Conservation (phyloP, 2,113 vertebrate species). For the Neotoma lepida region DNA sequence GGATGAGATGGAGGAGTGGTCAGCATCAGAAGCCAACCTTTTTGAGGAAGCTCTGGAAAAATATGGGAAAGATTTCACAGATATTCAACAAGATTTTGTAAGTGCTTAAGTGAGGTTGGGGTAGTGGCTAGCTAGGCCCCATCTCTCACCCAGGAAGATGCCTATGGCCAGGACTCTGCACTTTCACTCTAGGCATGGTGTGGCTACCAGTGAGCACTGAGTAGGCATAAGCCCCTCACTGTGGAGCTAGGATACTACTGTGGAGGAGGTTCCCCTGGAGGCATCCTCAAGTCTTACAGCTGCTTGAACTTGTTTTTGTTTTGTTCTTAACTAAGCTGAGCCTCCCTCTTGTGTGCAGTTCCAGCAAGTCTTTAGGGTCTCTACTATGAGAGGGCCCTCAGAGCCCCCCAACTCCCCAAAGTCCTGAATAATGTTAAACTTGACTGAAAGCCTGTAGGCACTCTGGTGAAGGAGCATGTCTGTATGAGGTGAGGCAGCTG, state of each 20-base stretch:
- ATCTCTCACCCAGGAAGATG: background rate
- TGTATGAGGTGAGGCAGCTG: background rate
- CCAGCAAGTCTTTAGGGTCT: background rate
- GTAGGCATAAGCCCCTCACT: background rate
- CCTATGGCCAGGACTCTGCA: fast-evolving
- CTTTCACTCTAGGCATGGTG: too few relatives aligned
- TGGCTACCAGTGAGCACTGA: background rate
- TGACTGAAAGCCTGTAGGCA: background rate
- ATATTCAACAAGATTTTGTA: constrained; percentile 99
- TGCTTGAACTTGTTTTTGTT: background rate
- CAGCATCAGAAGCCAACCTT: constrained; percentile 97
- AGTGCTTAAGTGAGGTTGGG: constrained; percentile 79
- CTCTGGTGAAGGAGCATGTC: background rate
- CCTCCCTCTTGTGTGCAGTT: background rate
- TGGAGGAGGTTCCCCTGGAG: background rate
- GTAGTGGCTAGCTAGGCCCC: background rate
- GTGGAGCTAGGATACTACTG: too few relatives aligned
- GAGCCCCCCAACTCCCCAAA: background rate
- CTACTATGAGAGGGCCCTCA: background rate
- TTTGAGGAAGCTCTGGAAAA: constrained; percentile 99
- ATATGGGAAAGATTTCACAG: constrained; percentile 98
- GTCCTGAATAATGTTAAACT: background rate
- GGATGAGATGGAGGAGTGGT: constrained; percentile 99
- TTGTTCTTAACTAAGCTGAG: background rate
- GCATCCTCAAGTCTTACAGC: background rate